Conservation (phyloP, 2,797 vertebrate species). For the Dromococcyx pavoninus region DNA sequence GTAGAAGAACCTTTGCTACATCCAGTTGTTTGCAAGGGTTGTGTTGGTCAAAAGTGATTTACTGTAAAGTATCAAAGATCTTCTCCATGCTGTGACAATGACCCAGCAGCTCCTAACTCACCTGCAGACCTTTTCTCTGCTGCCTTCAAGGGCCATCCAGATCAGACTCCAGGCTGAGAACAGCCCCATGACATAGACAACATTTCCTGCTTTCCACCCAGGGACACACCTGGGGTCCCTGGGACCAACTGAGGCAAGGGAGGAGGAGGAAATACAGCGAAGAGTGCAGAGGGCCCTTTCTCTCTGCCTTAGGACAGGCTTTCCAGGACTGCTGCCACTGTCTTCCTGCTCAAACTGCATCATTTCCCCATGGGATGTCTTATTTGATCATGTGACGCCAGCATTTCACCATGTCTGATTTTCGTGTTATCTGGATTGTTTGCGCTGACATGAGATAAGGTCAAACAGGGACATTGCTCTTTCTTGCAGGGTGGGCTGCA, state of each 20-base stretch:
- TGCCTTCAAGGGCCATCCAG: neutral
- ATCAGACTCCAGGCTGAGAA: neutral
- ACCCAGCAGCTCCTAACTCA: neutral
- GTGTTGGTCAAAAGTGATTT: neutral
- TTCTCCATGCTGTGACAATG: neutral
- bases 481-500: neutral
- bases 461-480: rapidly evolving
- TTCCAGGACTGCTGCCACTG: neutral
- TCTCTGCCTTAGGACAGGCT: neutral
- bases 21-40: neutral
- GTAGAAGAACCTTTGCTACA: neutral
- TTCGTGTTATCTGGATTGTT: neutral
- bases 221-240: neutral
- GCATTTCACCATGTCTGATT: neutral
- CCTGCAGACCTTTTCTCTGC: neutral
- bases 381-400: neutral
- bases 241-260: neutral
- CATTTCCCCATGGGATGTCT: neutral
- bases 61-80: neutral
- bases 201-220: neutral
- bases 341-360: neutral
- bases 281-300: neutral
- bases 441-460: neutral
- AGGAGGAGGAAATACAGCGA: neutral
- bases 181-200: neutral